Evolutionary conservation across 2,888 invertebrate species (phyloP).

Genomic region (Lasius fuliginosus): DNA sequence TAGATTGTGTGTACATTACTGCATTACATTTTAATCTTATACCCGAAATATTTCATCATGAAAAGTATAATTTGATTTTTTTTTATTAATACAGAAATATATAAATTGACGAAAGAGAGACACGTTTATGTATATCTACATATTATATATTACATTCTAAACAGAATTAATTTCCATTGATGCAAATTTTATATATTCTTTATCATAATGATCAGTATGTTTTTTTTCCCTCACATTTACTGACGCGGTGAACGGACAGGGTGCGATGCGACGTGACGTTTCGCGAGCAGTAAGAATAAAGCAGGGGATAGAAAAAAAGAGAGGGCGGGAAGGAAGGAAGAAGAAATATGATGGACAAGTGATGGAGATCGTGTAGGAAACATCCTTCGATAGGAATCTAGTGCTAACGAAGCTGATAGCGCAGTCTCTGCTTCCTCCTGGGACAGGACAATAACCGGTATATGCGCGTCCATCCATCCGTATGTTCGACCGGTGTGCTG

Average conservation of each 20-base stretch:
- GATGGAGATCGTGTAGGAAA: slow-evolving; percentile 69
- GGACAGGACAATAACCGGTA: slow-evolving; percentile 77
- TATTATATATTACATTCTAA: slow-evolving; percentile 8
- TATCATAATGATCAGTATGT: not conserved
- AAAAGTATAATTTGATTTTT: not conserved
- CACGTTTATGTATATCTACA: not conserved
- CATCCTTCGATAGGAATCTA: slow-evolving; percentile 71
- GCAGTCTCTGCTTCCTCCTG: slow-evolving; percentile 64
- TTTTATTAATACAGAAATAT: not conserved
- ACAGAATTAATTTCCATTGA: not conserved
- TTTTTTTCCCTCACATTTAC: not conserved
- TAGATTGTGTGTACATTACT: not conserved
- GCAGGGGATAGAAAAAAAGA: slow-evolving; percentile 30
- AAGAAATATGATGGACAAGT: slow-evolving; percentile 57
- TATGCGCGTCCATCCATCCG: slow-evolving; percentile 70
- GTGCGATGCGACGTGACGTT: not conserved
- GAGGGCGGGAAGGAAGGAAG: slow-evolving; percentile 26
- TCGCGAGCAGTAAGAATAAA: not conserved
- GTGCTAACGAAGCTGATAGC: slow-evolving; percentile 78
- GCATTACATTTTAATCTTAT: not conserved
- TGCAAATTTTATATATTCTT: not conserved
- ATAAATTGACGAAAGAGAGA: not conserved
- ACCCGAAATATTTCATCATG: not conserved
- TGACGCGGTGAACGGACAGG: not conserved
- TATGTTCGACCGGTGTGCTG: slow-evolving; percentile 75